Conservation (phyloP, 2,113 vertebrate species). For the Plotosus lineatus region DNA sequence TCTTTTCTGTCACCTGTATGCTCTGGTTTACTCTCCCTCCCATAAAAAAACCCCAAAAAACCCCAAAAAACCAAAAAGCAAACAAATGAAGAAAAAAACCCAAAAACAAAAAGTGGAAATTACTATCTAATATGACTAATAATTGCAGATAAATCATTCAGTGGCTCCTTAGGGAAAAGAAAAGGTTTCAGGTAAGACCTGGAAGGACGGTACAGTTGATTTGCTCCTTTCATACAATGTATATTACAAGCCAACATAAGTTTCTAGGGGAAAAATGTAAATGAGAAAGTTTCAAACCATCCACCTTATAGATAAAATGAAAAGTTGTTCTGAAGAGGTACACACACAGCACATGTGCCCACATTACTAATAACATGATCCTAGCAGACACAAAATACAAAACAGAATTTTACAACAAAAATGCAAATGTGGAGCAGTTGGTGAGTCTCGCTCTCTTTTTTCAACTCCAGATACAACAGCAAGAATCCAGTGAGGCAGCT, state of each 20-base stretch:
- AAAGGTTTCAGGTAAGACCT: background rate
- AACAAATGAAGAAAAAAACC: too few species aligned
- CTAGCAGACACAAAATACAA: background rate
- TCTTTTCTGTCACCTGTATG: too few species aligned
- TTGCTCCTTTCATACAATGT: background rate
- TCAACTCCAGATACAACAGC: background rate
- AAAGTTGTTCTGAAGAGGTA: background rate
- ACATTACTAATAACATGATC: background rate
- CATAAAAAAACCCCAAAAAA: too few species aligned
- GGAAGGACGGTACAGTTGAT: background rate
- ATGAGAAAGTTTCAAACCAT: background rate
- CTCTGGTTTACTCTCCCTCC: too few species aligned
- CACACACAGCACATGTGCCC: background rate
- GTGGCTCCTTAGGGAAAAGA: background rate
- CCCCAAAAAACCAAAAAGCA: too few species aligned
- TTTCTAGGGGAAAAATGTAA: background rate
- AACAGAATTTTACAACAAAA: constrained; percentile 3
- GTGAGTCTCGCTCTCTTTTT: background rate
- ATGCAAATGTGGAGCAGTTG: background rate
- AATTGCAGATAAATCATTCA: background rate
- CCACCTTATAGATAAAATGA: background rate
- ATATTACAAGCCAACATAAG: background rate
- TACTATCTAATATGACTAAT: background rate
- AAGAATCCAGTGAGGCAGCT: background rate
- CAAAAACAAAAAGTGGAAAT: background rate